A percentile compares a stretch with the other conserved stretches of the same genome.
Evolutionary conservation across 1,140 invertebrate genomes (phyloP).

Genomic region (Phymorhynchus buccinoides): DNA sequence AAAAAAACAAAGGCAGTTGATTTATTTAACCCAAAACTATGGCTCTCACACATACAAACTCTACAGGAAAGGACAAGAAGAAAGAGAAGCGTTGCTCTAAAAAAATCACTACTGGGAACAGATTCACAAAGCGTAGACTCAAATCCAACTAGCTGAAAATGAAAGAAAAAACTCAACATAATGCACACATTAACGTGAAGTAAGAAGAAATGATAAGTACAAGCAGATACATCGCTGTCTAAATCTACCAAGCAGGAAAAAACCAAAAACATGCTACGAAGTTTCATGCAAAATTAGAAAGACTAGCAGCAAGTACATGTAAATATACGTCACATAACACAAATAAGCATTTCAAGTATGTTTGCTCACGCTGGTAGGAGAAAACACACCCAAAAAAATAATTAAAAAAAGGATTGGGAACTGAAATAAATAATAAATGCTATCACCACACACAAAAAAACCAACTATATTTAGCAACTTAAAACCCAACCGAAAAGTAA

Average conservation of each 20-base stretch:
- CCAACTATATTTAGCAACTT: too few species aligned
- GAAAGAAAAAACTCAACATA: background rate
- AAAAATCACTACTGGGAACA: background rate
- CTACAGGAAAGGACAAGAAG: background rate
- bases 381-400: background rate
- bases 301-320: background rate
- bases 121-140: background rate
- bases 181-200: background rate
- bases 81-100: background rate
- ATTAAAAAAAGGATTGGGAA: background rate
- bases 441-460: too few species aligned
- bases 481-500: too few species aligned
- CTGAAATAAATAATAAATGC: too few species aligned
- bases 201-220: background rate
- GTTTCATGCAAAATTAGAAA: background rate
- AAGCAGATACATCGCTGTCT: background rate
- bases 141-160: background rate
- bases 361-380: too few species aligned
- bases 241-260: background rate
- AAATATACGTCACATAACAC: background rate
- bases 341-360: background rate
- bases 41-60: background rate
- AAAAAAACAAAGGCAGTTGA: background rate
- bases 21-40: background rate
- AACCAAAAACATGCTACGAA: conserved; percentile 15